Base-by-base conservation (phyloP, 1,140 invertebrate species). In the Melitaea cinxia region DNA sequence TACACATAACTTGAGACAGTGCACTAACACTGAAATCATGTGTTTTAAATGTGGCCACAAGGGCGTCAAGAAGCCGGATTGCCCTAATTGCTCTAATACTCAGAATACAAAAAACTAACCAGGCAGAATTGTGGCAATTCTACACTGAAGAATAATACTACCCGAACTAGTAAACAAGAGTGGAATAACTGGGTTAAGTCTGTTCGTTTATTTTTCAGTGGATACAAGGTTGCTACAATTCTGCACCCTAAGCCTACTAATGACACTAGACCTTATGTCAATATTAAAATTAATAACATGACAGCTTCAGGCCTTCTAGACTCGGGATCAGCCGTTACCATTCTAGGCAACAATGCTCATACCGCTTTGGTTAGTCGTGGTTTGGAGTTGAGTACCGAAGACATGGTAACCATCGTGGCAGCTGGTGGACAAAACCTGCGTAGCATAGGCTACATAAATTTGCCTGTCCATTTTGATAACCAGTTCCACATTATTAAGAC, bases 401-500 rank as follows among this genome's bases (percentile, higher is more conserved):
- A 45, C n/a, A 45, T 15, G 15, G 15, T 45, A 15, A 45, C 39
- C n/a, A 14, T 45, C 15, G n/a, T 12, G 6, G 39, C 39, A 15
- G 39, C 30, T 33, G 30, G 30, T 10, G 30, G 30, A 33, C 30
- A 33, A 9, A 33, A 33, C 7, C 12, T 33, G 1, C 3, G 12
- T 9, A 9, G 6, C 7, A 9, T 33, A 6, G 30, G 30, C 12
- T 33, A 33, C 30, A 45, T 45, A 15, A 12, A 15, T 45, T 14
- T 45, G n/a, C 39, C 39, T 45, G 15, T 45, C 12, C 1, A 12
- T 45, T 45, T 45, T 45, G 39, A 45, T 15, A 45, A 45, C n/a
- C n/a, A 45, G n/a, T 15, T 14, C 1, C 30, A 33, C 12, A 33
- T 33, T 10, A 33, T 33, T 10, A 33, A 33, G 12, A 10, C 30